Base-by-base conservation (phyloP, 2,113 vertebrate genomes). In the Callionymus lyra region DNA sequence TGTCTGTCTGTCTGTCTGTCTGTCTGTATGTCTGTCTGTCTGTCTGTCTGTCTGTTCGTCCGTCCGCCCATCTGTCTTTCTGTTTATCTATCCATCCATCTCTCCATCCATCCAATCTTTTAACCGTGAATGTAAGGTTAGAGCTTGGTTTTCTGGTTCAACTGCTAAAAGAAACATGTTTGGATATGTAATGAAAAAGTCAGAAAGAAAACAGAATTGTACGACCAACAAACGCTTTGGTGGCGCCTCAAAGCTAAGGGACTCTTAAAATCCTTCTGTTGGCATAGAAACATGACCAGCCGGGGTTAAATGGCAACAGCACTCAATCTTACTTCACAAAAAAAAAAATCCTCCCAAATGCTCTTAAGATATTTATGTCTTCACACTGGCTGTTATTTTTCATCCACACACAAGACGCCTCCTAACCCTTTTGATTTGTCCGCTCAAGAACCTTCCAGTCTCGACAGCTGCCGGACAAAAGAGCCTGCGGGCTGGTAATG, bases 201-300 rank as follows among this genome's bases (percentile, higher is more conserved):
- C 16, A 12, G 27, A 47, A 34, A 33, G 21, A 55, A 52, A 11
- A 50, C 34, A 17, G 39, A 56, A 41, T 41, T 31, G 41, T 27
- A 15, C 8, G 27, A 18, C 10, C 39, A 32, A 31, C 16, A 31
- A 34, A 38, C 36, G 41, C 47, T 6, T 3, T 6, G n/a, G 12
- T 4, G 31, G 19, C 15, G 12, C 44, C 17, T 53, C 21, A 48
- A 38, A 36, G 32, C 12, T 36, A 16, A 53, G 47, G 4, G 21
- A 53, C 45, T 31, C 16, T n/a, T 6, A 12, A 35, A 16, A 15
- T 10, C 45, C 46, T 58, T 31, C 34, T 56, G 64, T 65, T 66
- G 74, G 55, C 74, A 71, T 68, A 63, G 70, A 71, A 71, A 74
- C 69, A 47, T 51, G 42, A 51, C 46, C 40, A 16, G 44, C 32